A percentile compares a stretch with the other conserved stretches of the same genome.
Evolutionary conservation across 2,888 invertebrate species (phyloP).

Genomic region (Polydrusus cervinus): DNA sequence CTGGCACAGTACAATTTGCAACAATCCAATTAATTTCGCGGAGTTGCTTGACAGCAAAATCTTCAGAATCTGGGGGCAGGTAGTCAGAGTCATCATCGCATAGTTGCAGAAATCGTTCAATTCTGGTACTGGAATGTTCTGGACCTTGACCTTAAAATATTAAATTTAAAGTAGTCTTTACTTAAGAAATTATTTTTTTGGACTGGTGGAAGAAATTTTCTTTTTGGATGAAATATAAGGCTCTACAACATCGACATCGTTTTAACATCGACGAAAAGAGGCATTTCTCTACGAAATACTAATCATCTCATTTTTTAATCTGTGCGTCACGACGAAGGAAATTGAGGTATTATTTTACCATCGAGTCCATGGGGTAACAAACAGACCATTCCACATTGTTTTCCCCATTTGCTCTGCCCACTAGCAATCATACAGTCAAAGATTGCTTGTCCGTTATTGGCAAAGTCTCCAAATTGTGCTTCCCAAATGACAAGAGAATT

Average conservation of each 20-base stretch:
- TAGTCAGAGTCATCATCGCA: conserved; percentile 97
- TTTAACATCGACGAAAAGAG: too few relatives aligned
- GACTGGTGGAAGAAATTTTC: too few relatives aligned
- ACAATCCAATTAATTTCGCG: conserved; percentile 99
- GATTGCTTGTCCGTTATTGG: conserved; percentile 98
- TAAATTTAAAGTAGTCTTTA: too few relatives aligned
- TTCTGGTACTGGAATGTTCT: conserved; percentile 93
- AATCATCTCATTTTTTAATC: too few relatives aligned
- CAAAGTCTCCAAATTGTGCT: conserved; percentile 99
- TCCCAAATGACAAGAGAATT: conserved; percentile 98
- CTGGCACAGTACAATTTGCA: conserved; percentile 96
- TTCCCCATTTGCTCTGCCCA: conserved; percentile 98
- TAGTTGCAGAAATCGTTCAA: conserved; percentile 96
- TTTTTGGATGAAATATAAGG: too few relatives aligned
- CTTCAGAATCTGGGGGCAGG: conserved; percentile 93
- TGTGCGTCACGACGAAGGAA: too few relatives aligned
- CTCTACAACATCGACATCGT: too few relatives aligned
- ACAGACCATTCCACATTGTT: conserved; percentile 96
- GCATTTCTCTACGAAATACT: too few relatives aligned
- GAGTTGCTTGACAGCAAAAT: conserved; percentile 94
- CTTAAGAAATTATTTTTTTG: too few relatives aligned
- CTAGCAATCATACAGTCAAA: conserved; percentile 93
- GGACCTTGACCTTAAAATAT: conserved; percentile 77
- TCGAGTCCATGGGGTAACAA: conserved; percentile 98
- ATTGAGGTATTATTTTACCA: conserved; percentile 73